These are phyloP conservation scores for Oncorhynchus masou DNA, from an alignment of 2,113 vertebrate species.

Conservation along the genomic window DNA sequence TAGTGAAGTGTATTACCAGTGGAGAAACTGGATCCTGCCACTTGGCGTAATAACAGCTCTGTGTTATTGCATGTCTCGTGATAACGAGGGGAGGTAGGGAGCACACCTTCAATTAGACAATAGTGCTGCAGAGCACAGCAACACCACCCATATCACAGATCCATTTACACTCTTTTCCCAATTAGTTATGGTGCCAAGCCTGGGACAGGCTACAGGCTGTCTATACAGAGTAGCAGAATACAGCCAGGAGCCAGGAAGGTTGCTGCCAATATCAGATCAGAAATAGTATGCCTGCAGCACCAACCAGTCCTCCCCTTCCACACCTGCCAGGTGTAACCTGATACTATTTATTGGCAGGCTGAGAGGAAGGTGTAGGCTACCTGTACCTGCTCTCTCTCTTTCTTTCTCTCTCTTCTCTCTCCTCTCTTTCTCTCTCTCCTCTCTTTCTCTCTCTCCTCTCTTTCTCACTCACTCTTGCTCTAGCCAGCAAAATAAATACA, in stretches of 20 bases:
- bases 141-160: background rate
- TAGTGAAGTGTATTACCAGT: no score
- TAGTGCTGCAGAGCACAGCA: conserved; percentile 16
- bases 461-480: background rate
- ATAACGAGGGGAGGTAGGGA: background rate
- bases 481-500: conserved; percentile 4
- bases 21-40: background rate
- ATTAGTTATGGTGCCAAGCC: background rate
- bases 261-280: background rate
- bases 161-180: conserved; percentile 19
- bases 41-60: background rate
- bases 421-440: background rate
- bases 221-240: background rate
- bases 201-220: background rate
- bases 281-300: conserved; percentile 13
- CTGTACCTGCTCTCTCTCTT: background rate
- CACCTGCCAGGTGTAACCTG: conserved; percentile 48
- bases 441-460: background rate
- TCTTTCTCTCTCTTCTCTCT: background rate
- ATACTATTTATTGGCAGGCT: conserved; percentile 11
- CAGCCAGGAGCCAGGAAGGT: background rate
- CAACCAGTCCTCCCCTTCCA: background rate
- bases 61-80: conserved; percentile 7
- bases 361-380: conserved; percentile 14
- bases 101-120: conserved; percentile 35